Evolutionary conservation across 2,113 vertebrate genomes (phyloP).

Genomic region (Poeciliopsis turrubarensis): DNA sequence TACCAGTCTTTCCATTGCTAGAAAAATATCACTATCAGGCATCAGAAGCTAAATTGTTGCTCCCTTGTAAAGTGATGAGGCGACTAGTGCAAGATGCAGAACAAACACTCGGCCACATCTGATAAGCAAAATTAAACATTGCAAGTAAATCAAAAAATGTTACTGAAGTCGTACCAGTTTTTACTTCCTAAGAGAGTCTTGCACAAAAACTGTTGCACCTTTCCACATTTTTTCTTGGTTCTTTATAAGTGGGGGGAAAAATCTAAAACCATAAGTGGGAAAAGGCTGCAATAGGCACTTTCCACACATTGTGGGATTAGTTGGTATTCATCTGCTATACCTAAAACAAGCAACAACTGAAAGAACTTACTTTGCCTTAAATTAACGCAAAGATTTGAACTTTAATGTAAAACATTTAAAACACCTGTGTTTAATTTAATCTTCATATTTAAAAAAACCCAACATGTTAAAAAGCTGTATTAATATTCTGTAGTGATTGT

Average conservation of each 20-base stretch:
- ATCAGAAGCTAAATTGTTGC: neutral
- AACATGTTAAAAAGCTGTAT: no score
- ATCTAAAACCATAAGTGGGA: neutral
- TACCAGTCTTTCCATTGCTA: neutral
- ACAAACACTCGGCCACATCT: constrained; percentile 2
- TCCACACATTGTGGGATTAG: no score
- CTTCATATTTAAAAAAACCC: no score
- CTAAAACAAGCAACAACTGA: neutral
- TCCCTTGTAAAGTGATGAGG: neutral
- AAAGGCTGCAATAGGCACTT: neutral
- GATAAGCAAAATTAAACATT: neutral
- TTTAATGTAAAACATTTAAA: neutral
- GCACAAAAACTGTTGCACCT: neutral
- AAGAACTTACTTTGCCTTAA: neutral
- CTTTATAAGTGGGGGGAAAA: neutral
- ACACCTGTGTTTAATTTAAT: no score
- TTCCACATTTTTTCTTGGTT: neutral
- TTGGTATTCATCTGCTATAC: neutral
- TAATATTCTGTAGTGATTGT: no score
- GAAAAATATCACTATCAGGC: constrained; percentile 3
- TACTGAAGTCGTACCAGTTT: neutral
- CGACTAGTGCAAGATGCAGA: neutral
- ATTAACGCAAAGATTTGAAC: neutral
- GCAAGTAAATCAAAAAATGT: neutral
- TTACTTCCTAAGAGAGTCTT: neutral